phyloP scores from a whole-genome alignment of 2,797 vertebrate species.

The Chrysolophus pictus region DNA sequence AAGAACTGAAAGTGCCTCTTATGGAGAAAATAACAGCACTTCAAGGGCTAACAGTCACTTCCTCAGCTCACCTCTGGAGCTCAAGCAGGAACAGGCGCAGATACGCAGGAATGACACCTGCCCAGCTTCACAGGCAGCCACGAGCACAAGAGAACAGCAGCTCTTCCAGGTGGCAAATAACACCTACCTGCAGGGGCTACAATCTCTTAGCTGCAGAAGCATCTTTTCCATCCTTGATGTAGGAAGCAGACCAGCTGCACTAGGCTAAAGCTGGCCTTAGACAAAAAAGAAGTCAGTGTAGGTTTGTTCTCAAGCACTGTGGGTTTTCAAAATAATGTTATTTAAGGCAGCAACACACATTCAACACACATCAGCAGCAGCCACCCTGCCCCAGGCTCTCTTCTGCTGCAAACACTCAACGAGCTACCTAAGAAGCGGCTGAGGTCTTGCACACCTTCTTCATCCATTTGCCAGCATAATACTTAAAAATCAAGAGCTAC shows the following conservation, averaged over 20 bases:
- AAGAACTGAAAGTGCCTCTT: background rate
- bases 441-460: background rate
- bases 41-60: background rate
- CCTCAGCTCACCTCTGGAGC: background rate
- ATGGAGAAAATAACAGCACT: background rate
- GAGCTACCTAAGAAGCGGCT: background rate
- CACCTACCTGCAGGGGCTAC: background rate
- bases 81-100: background rate
- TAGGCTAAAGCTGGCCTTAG: constrained; percentile 25
- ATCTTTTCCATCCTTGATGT: constrained; percentile 35
- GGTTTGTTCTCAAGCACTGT: background rate
- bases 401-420: background rate
- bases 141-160: background rate
- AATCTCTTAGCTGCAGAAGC: background rate
- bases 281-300: background rate
- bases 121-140: background rate
- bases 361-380: background rate
- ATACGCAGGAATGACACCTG: background rate
- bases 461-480: background rate
- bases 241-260: constrained; percentile 17
- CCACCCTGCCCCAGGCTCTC: background rate
- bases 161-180: constrained; percentile 14
- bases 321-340: background rate
- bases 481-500: background rate
- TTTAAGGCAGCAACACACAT: background rate